These are phyloP conservation scores for Elephantulus edwardii DNA, from an alignment of 2,113 vertebrate genomes.

Conservation along the genomic window DNA sequence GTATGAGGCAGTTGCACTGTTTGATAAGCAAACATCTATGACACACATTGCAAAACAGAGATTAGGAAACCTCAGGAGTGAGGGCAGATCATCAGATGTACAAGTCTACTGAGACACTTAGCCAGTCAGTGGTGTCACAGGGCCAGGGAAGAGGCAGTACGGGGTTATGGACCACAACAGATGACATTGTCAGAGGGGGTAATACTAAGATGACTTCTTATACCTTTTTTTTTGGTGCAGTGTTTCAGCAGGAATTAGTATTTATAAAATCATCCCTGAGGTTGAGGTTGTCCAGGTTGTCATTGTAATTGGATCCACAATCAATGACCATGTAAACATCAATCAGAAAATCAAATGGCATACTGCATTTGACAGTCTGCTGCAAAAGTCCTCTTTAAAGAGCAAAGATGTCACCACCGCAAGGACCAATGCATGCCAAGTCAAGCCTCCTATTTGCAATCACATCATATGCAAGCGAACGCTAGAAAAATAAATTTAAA, in stretches of 20 bases:
- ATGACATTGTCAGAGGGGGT: not conserved
- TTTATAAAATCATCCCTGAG: not conserved
- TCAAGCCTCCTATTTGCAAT: not conserved
- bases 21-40: slow-evolving; percentile 60
- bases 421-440: not conserved
- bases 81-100: slow-evolving; percentile 19
- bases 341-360: not conserved
- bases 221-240: not conserved
- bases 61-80: slow-evolving; percentile 58
- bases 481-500: not conserved
- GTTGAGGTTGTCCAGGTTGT: not conserved
- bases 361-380: not conserved
- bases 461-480: not conserved
- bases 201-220: not conserved
- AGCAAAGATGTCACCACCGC: not conserved
- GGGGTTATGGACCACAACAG: not conserved
- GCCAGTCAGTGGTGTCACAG: not conserved
- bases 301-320: not conserved
- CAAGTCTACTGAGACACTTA: not conserved
- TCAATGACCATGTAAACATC: not conserved
- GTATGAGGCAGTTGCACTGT: slow-evolving; percentile 16
- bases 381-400: not conserved
- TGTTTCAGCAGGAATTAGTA: not conserved
- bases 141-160: no score
- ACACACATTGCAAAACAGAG: slow-evolving; percentile 66